Evolutionary conservation across 2,888 invertebrate genomes (phyloP).

Genomic region (Agrochola lota): DNA sequence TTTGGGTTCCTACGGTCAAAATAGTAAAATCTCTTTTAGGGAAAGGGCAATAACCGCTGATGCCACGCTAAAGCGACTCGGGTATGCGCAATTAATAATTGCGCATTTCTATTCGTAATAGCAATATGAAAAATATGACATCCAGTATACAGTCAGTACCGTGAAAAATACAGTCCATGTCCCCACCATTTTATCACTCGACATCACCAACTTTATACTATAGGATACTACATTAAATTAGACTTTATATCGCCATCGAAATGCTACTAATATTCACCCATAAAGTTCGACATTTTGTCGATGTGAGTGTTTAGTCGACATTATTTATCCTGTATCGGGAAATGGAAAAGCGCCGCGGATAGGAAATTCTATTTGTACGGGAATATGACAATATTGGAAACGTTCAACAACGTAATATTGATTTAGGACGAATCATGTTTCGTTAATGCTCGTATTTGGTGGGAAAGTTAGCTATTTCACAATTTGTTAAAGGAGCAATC

Average conservation of each 20-base stretch:
- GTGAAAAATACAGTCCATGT: not conserved
- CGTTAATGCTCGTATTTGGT: constrained; percentile 37
- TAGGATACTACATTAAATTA: not conserved
- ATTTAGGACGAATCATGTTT: constrained; percentile 49
- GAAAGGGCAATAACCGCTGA: not conserved
- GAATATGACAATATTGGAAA: constrained; percentile 46
- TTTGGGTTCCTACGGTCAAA: not conserved
- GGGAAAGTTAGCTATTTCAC: not conserved
- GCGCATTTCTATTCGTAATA: too few species aligned
- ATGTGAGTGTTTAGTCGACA: constrained; percentile 30
- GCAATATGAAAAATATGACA: not conserved
- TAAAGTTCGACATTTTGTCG: constrained; percentile 21
- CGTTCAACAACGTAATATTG: constrained; percentile 45
- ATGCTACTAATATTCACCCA: constrained; percentile 9
- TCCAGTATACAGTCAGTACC: not conserved
- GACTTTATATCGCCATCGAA: not conserved
- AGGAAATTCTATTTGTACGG: constrained; percentile 60
- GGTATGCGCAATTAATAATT: not conserved
- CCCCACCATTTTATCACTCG: not conserved
- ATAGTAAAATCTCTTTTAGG: not conserved
- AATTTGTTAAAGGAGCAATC: constrained; percentile 4
- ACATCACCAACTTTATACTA: not conserved
- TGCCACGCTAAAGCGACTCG: not conserved
- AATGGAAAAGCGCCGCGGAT: constrained; percentile 50
- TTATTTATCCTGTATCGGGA: constrained; percentile 53